Evolutionary conservation across 1,140 invertebrate species (phyloP).

Genomic region (Drosophila pruinosa): DNA sequence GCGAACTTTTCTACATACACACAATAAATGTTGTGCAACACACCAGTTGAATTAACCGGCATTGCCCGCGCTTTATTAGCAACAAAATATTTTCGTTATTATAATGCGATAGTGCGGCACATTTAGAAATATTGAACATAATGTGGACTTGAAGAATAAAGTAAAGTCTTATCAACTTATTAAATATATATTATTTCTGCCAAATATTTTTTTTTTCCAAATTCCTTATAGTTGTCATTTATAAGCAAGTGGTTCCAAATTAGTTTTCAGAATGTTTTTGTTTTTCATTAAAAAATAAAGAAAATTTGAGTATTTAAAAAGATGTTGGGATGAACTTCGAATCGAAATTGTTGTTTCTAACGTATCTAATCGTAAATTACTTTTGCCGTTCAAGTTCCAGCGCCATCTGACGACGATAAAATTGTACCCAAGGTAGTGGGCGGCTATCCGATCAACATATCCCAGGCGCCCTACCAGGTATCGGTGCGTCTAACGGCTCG

Average conservation of each 20-base stretch:
- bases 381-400: constrained; percentile 2
- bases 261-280: no score
- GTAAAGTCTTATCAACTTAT: no score
- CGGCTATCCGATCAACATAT: constrained; percentile 30
- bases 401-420: not conserved
- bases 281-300: no score
- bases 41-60: not conserved
- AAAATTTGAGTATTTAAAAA: no score
- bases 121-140: no score
- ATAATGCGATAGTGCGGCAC: no score
- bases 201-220: no score
- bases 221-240: no score
- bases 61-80: not conserved
- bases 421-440: constrained; percentile 57
- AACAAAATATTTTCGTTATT: not conserved
- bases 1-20: not conserved
- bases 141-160: no score
- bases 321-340: not conserved
- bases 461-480: constrained; percentile 52
- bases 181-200: no score
- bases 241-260: no score
- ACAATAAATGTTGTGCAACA: not conserved
- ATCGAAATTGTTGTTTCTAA: not conserved
- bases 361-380: constrained; percentile 1
- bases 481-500: constrained; percentile 52